Evolutionary conservation across 2,113 vertebrate species (phyloP), one percentile per base, ranked within the genome.

Genomic region (Rhegmatorhina hoffmannsi): DNA sequence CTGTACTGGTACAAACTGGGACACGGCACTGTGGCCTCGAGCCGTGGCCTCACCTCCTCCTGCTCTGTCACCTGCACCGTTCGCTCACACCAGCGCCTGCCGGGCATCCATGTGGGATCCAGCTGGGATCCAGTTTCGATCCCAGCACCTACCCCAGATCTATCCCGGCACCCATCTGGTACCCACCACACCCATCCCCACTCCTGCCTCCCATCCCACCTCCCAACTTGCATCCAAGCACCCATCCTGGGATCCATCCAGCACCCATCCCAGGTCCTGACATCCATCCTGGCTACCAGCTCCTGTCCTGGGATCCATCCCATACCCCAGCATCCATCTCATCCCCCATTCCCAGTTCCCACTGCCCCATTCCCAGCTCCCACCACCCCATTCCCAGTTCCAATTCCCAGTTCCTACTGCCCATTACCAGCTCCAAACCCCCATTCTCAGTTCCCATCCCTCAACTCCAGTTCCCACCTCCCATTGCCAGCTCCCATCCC

Each of bases 61-160:
- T 99, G 97, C 66, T 97, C 95, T 7, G 11, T 92, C 81, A 98
- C 97, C 77, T 93, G 96, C 89, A 98, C 70, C 0, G 31, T 95
- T 40, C 56, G 95, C 59, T 99, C 98, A 60, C 99, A 99, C 99
- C 99, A 99, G 46, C 95, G 97, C 94, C 99, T 99, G 95, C 11
- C 2, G 3, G 1, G 38, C 40, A 70, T 9, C 55, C 18, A 0
- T 3, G 8, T 3, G 24, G 59, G 24, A 40, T 14, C 60, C 38
- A 40, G 9, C 15, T 16, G 7, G 34, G 58, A 59, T 15, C 15
- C 49, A 50, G 49, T 25, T 15, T 10, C 62, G 28, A 20, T 9
- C 10, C 44, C 21, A 5, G 63, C 59, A 40, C 60, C 36, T 34
- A 28, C 5, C 36, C 60, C 24, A 26, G 23, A 26, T 9, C 66